A percentile compares a stretch with the other conserved stretches of the same genome.
Conservation (phyloP, 2,888 invertebrate species). For the Ceratothoa steindachneri region DNA sequence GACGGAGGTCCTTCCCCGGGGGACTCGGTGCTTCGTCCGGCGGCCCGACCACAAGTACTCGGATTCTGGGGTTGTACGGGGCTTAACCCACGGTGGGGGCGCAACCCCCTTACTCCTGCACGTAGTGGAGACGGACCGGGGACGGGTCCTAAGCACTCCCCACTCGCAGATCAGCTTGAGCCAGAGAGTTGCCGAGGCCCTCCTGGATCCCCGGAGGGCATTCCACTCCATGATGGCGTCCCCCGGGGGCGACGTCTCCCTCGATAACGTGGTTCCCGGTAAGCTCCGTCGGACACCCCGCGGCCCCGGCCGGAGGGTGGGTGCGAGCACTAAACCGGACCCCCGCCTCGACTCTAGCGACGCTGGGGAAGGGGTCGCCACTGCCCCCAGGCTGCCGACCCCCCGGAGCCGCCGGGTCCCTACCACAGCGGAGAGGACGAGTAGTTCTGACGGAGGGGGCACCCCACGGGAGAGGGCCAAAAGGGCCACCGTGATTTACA, state of each 20-base stretch:
- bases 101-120: conserved; percentile 37
- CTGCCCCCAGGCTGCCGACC: too few relatives aligned
- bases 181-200: conserved; percentile 24
- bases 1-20: conserved; percentile 35
- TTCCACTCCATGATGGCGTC: conserved; percentile 38
- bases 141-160: conserved; percentile 5
- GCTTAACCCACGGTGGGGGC: conserved; percentile 20
- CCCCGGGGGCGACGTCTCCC: conserved; percentile 38
- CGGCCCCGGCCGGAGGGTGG: conserved; percentile 27
- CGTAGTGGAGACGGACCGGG: conserved; percentile 30
- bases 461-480: background rate
- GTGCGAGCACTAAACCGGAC: too few relatives aligned
- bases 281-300: conserved; percentile 23
- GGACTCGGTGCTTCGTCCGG: conserved; percentile 30
- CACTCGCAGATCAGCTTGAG: conserved; percentile 21
- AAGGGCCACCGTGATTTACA: too few relatives aligned
- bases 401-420: too few relatives aligned
- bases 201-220: conserved; percentile 22
- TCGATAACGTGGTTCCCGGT: conserved; percentile 39
- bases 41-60: conserved; percentile 26
- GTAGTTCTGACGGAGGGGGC: background rate
- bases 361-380: background rate
- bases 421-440: background rate
- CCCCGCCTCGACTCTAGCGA: background rate
- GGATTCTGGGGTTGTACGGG: conserved; percentile 28